Evolutionary conservation across 2,113 vertebrate species (phyloP), one percentile per base, ranked within the genome.

Genomic region (Tetrao urogallus): DNA sequence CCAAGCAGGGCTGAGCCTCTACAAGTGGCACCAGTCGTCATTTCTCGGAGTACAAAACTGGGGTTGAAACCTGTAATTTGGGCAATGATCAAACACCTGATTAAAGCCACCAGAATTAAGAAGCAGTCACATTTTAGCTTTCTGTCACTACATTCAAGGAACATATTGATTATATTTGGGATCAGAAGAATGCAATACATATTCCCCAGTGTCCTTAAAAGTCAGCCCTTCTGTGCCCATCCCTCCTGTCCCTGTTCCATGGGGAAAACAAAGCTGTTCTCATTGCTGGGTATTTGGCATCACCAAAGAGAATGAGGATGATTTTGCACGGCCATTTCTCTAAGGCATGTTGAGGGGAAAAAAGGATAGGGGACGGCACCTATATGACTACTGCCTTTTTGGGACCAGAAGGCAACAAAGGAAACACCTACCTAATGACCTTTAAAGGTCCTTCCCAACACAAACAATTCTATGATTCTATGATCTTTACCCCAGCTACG

Each of bases 101-200:
- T 82, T 64, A 84, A 94, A 89, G 81, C n/a, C 73, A 87, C 30
- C 36, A 72, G n/a, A 57, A 84, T 48, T 54, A 79, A 52, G 40
- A 56, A 70, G 78, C n/a, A 67, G 58, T 42, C 48, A 57, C 38
- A 66, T 4, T 88, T 80, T 22, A 91, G 60, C 50, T 56, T 63
- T 50, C 32, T 58, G 13, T 36, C 42, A 47, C 40, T 78, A 69
- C 57, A 78, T 19, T 36, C 45, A 72, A 57, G 34, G 34, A 69
- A 4, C 65, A 54, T 70, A 93, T 82, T 75, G 8, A 70, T 69
- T 82, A 3, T 15, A 63, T 45, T 60, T 66, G 76, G 60, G 30
- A 73, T 58, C 42, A 74, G 56, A 80, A 90, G 56, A 48, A 83
- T 15, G 30, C 27, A 63, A 42, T 25, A 13, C 5, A 7, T 56